Evolutionary conservation across 2,888 invertebrate genomes (phyloP), one percentile per base, ranked within the genome.

Genomic region (Tetragonula carbonaria): DNA sequence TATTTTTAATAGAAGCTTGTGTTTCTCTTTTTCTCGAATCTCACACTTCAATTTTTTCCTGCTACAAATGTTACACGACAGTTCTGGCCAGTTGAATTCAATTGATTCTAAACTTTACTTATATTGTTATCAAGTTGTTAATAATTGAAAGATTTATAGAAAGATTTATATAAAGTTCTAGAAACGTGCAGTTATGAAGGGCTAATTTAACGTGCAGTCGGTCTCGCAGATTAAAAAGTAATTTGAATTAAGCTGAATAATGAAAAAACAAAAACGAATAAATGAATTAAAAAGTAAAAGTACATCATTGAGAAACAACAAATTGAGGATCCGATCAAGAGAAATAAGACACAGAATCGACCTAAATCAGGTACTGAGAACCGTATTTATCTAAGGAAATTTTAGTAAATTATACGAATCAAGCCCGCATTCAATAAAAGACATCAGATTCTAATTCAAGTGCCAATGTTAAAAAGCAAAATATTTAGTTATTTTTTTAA

Each of bases 321-420:
- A 28, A 28, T 28, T 0, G 45, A 21, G 13, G n/a, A 16, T n/a
- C 14, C 53, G 21, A 45, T 66, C 16, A 16, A 62, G n/a, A 55
- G 23, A 13, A 65, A 23, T 5, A 8, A 23, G 23, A 23, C 50
- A 63, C 13, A n/a, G 38, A 38, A 33, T 23, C 28, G 51, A 74
- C 38, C 16, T 45, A 4, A 71, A 28, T 59, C 33, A 79, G 38
- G 71, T 82, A 74, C 14, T 63, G 28, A 8, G 21, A 70, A 66
- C 53, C 28, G 50, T 16, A 74, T 70, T 74, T 82, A 80, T 23
- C 16, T n/a, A n/a, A n/a, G n/a, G n/a, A n/a, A 57, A 66, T 71
- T 45, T 4, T 38, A 23, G 33, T 5, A 18, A 33, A 55, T 23
- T 81, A 53, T 53, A 8, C 18, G 16, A 38, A 16, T 70, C 70